phyloP scores from a whole-genome alignment of 2,113 vertebrate species.

The Scatophagus argus region DNA sequence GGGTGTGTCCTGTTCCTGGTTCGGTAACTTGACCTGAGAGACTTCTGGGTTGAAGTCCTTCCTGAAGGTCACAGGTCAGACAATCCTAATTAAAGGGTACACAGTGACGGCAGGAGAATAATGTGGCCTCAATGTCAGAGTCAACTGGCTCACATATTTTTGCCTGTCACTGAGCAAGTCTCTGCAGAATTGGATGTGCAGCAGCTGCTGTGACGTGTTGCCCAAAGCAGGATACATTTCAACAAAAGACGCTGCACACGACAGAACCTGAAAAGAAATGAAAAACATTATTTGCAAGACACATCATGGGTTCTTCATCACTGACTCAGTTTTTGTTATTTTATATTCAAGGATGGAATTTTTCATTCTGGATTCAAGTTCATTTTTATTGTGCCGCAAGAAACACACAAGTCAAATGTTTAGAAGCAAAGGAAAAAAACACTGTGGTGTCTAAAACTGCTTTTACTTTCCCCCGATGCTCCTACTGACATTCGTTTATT shows the following conservation, averaged over 20 bases:
- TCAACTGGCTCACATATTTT: constrained; percentile 73
- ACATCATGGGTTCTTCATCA: background rate
- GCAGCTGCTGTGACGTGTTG: constrained; percentile 34
- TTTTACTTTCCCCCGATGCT: constrained; percentile 14
- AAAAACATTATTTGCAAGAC: constrained; percentile 19
- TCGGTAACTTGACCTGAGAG: constrained; percentile 41
- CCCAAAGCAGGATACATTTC: constrained; percentile 36
- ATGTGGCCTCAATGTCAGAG: constrained; percentile 72
- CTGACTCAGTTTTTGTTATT: background rate
- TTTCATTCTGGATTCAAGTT: background rate
- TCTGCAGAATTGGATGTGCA: constrained; percentile 59
- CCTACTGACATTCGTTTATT: constrained; percentile 19
- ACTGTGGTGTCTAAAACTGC: constrained; percentile 7
- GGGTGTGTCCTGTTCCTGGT: constrained; percentile 19
- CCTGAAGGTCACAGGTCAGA: constrained; percentile 72
- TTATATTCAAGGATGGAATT: background rate
- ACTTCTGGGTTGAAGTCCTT: constrained; percentile 46
- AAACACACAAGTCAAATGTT: background rate
- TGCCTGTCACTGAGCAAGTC: constrained; percentile 66
- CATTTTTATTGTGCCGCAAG: background rate
- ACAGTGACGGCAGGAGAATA: constrained; percentile 64
- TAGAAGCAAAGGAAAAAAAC: background rate
- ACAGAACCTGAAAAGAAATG: constrained; percentile 22
- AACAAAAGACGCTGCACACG: constrained; percentile 16
- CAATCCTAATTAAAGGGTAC: constrained; percentile 79